Evolutionary conservation across 2,888 invertebrate genomes (phyloP), one percentile per base, ranked within the genome.

Genomic region (Drosophila mulleri): DNA sequence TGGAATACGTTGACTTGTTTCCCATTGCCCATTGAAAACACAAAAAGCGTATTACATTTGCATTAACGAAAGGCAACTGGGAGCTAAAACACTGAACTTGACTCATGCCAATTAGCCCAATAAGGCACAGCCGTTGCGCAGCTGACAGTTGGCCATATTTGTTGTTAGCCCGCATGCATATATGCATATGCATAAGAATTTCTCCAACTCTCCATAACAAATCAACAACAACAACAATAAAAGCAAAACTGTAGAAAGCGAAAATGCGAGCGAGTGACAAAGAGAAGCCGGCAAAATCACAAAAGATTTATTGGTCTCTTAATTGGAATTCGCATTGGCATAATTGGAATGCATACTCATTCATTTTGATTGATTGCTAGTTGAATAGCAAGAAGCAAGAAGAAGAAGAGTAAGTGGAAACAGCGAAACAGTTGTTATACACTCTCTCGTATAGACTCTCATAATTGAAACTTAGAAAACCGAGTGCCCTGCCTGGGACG

Each of bases 51-150:
- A 44, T 3, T 37, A 26, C 20, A 76, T 76, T 76, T 79, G 71
- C 80, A 77, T 70, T 60, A 52, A 61, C 23, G 26, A 47, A 71
- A 60, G 80, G 71, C 70, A 76, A 77, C 60, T 64, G 71, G 63
- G 50, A 72, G 72, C 61, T 67, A 57, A 52, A 63, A 68, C 56
- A 63, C 50, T 61, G 59, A 66, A 66, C 80, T 77, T 80, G 77
- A 76, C 67, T 77, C 77, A 77, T 76, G 66, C 77, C 77, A 80
- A 77, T 77, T 77, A 77, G 77, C 77, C 71, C 47, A 76, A 76
- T 67, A 76, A 60, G 77, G 66, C 66, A 52, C 66, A 52, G 59
- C 4, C 60, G 50, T 44, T 50, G 54, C 68, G 68, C 65, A 67
- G 77, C 72, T 77, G 80, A 69, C 71, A 64, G 63, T 71, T 75